These are phyloP conservation scores for Apoderus coryli DNA, from an alignment of 2,888 invertebrate genomes.

Conservation along the genomic window DNA sequence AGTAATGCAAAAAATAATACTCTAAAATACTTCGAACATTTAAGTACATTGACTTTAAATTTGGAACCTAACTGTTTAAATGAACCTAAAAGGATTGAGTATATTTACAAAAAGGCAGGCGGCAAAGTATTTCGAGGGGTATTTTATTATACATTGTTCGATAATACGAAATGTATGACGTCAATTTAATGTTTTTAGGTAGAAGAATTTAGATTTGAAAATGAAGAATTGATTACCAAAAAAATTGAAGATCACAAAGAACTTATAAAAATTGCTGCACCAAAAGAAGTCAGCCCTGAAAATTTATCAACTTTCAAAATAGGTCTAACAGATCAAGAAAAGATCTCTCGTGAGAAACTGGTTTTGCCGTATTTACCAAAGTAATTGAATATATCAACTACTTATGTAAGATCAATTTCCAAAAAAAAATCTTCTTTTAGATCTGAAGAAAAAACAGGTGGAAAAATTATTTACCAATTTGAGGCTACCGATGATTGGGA, in stretches of 20 bases:
- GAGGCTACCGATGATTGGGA: constrained; percentile 72
- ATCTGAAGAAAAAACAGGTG: constrained; percentile 26
- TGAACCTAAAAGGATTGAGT: constrained; percentile 22
- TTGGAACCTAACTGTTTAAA: constrained; percentile 31
- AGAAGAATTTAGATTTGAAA: constrained; percentile 26
- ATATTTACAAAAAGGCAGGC: constrained; percentile 35
- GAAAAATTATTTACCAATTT: constrained; percentile 58
- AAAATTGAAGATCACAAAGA: constrained; percentile 26
- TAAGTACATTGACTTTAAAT: constrained; percentile 28
- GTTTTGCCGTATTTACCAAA: constrained; percentile 43
- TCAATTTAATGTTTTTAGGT: constrained; percentile 16
- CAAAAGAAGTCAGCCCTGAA: constrained; percentile 29
- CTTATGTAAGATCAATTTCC: constrained; percentile 6
- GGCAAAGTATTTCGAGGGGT: constrained; percentile 39
- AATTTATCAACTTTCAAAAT: constrained; percentile 49
- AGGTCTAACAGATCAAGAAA: constrained; percentile 45
- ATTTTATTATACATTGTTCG: constrained; percentile 3
- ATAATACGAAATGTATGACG: neutral
- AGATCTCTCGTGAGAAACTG: constrained; percentile 36
- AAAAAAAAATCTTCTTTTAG: constrained; percentile 7
- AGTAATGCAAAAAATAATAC: constrained; percentile 30
- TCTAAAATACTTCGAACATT: constrained; percentile 34
- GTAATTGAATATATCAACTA: constrained; percentile 23
- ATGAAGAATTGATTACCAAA: constrained; percentile 26
- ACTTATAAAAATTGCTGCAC: constrained; percentile 14